Conservation (phyloP, 2,888 invertebrate genomes). For the Drosophila gaucha region DNA sequence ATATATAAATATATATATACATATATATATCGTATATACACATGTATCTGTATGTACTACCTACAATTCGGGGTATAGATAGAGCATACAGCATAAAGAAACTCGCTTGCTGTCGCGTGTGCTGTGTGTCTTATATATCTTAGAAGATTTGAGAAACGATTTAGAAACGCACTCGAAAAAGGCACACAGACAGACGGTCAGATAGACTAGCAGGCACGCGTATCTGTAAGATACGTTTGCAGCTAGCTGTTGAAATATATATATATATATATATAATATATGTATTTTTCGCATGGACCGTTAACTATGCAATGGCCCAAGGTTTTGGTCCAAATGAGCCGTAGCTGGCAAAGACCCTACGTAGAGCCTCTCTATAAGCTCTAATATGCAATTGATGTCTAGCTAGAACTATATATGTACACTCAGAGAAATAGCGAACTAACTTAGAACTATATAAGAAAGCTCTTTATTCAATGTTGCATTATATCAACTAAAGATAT, state of each 20-base stretch:
- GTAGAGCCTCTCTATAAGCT: not conserved
- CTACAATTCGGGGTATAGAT: conserved; percentile 47
- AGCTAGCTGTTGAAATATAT: conserved; percentile 19
- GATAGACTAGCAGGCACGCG: conserved; percentile 40
- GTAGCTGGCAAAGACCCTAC: conserved; percentile 1
- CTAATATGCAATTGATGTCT: not conserved
- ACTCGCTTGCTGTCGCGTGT: conserved; percentile 41
- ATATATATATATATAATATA: not conserved
- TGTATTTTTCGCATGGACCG: conserved; percentile 57
- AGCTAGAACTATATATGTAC: not conserved
- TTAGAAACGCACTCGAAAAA: conserved; percentile 36
- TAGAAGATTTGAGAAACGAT: conserved; percentile 55
- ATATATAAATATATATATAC: conserved; percentile 12
- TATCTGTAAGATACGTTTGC: conserved; percentile 55
- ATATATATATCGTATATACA: conserved; percentile 18
- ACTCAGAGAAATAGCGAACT: not conserved
- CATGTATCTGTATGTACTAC: conserved; percentile 22
- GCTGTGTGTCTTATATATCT: conserved; percentile 36
- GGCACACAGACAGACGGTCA: not conserved
- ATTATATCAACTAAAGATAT: not conserved
- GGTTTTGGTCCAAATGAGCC: conserved; percentile 36
- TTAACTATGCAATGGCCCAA: conserved; percentile 61
- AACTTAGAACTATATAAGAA: not conserved
- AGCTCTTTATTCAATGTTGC: not conserved
- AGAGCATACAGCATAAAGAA: conserved; percentile 52